phyloP scores from a whole-genome alignment of 1,140 invertebrate genomes.

The Oscheius sp. region DNA sequence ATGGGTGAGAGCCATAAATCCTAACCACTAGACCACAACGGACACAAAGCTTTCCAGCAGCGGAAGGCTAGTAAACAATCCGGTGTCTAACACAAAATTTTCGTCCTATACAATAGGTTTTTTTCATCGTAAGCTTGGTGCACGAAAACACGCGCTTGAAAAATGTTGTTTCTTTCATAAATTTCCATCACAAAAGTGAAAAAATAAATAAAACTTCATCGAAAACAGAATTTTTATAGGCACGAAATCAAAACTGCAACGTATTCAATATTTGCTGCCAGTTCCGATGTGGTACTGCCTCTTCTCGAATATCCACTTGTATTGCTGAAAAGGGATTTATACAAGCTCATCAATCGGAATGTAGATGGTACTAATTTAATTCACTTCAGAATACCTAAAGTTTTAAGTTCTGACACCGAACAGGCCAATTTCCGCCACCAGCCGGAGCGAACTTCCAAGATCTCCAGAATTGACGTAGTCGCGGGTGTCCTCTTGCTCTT shows the following conservation, averaged over 20 bases:
- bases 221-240: too few species aligned
- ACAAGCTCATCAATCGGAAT: background rate
- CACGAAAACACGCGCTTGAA: too few species aligned
- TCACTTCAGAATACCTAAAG: background rate
- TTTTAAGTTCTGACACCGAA: background rate
- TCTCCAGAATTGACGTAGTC: background rate
- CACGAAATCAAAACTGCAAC: background rate
- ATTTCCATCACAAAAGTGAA: too few species aligned
- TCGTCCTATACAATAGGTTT: too few species aligned
- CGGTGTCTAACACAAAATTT: too few species aligned
- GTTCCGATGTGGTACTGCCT: background rate
- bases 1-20: slow-evolving; percentile 79
- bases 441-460: background rate
- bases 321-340: background rate
- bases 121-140: too few species aligned
- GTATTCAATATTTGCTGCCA: slow-evolving; percentile 2
- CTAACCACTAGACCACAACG: slow-evolving; percentile 67
- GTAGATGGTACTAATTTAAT: slow-evolving; percentile 2
- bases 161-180: too few species aligned
- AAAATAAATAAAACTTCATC: too few species aligned
- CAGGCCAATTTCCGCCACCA: background rate
- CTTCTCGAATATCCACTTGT: background rate
- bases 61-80: too few species aligned
- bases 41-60: too few species aligned
- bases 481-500: background rate